A percentile compares a stretch with the other conserved stretches of the same genome.
These are phyloP conservation scores for Herpailurus yagouaroundi DNA, from an alignment of 2,113 vertebrate genomes.

Conservation along the genomic window DNA sequence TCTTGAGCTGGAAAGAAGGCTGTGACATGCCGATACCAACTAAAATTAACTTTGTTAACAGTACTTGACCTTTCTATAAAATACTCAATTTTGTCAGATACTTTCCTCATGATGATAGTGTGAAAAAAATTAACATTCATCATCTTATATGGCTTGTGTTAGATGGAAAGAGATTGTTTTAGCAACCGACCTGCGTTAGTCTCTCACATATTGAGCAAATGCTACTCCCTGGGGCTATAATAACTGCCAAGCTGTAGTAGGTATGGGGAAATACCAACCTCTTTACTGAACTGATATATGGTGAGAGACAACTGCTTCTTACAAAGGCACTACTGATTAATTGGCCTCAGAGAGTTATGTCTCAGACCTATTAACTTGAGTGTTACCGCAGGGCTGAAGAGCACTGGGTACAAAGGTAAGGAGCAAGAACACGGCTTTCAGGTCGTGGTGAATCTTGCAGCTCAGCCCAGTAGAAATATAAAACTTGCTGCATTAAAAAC, in stretches of 20 bases:
- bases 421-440: background rate
- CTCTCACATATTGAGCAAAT: background rate
- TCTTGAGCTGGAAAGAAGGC: conserved; percentile 50
- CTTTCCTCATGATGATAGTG: conserved; percentile 15
- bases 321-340: conserved; percentile 70
- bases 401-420: background rate
- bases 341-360: conserved; percentile 66
- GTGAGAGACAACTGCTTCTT: conserved; percentile 73
- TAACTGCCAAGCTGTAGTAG: conserved; percentile 67
- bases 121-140: conserved; percentile 42
- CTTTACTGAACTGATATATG: conserved; percentile 63
- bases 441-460: background rate
- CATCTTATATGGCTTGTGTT: conserved; percentile 41
- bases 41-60: conserved; percentile 57
- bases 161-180: conserved; percentile 53
- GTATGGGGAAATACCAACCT: conserved; percentile 74
- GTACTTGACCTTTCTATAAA: conserved; percentile 73
- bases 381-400: conserved; percentile 23
- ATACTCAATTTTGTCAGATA: conserved; percentile 43
- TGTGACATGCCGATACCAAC: conserved; percentile 51
- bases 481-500: background rate
- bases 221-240: conserved; percentile 62
- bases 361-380: conserved; percentile 67
- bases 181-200: background rate
- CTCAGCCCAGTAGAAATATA: background rate